These are phyloP conservation scores for Aphelenchoides besseyi DNA, from an alignment of 1,140 invertebrate genomes.

Conservation along the genomic window DNA sequence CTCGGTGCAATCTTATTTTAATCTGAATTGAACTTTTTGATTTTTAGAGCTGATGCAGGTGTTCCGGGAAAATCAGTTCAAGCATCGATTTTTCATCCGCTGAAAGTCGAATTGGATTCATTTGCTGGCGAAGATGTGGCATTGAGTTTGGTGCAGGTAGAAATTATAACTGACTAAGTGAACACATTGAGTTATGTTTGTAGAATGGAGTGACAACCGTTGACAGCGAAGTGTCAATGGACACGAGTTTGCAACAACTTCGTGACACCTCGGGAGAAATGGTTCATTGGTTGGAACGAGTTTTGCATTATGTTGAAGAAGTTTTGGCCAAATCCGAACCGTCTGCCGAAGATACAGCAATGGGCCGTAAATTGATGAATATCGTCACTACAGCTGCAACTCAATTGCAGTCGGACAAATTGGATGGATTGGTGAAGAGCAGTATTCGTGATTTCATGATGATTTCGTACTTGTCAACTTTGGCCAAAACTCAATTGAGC, in stretches of 20 bases:
- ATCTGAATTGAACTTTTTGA: no score
- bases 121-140: slow-evolving; percentile 57
- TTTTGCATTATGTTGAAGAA: slow-evolving; percentile 53
- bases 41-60: slow-evolving; percentile 52
- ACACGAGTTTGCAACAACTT: slow-evolving; percentile 51
- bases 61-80: slow-evolving; percentile 41
- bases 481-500: slow-evolving; percentile 58
- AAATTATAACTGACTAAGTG: neutral
- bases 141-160: slow-evolving; percentile 41
- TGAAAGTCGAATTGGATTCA: slow-evolving; percentile 57
- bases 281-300: slow-evolving; percentile 51
- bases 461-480: slow-evolving; percentile 57
- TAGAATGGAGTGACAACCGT: slow-evolving; percentile 52
- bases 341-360: slow-evolving; percentile 43
- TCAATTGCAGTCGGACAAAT: slow-evolving; percentile 54
- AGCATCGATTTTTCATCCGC: slow-evolving; percentile 39
- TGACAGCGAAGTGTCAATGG: slow-evolving; percentile 46
- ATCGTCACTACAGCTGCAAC: slow-evolving; percentile 54
- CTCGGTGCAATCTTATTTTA: slow-evolving; percentile 31
- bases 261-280: slow-evolving; percentile 43
- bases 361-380: slow-evolving; percentile 57
- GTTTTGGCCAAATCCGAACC: slow-evolving; percentile 45
- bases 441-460: slow-evolving; percentile 59
- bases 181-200: slow-evolving; percentile 31
- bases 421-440: slow-evolving; percentile 55